phyloP scores from a whole-genome alignment of 2,797 vertebrate species.

The Myotis findleyi region DNA sequence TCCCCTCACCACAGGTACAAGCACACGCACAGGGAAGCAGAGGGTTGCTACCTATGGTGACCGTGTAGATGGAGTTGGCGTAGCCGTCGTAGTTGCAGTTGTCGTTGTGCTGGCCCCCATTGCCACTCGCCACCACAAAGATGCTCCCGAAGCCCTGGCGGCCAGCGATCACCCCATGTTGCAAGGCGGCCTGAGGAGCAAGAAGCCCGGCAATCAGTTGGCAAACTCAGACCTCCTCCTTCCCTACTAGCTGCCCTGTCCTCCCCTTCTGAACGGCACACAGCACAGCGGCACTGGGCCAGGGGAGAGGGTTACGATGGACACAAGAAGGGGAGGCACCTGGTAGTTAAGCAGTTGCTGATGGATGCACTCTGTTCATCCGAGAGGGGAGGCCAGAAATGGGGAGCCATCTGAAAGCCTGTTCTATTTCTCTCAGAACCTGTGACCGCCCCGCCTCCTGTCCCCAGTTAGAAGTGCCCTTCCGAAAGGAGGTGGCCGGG shows the following conservation, averaged over 20 bases:
- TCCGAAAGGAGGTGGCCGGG: not conserved
- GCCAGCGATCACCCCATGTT: conserved; percentile 97
- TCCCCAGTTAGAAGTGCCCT: too few species aligned
- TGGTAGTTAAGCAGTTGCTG: not conserved
- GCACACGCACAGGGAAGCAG: fast-evolving
- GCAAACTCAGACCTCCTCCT: not conserved
- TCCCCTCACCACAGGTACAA: not conserved
- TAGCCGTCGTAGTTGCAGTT: conserved; percentile 99
- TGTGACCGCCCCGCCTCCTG: not conserved
- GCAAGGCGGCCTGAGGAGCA: conserved; percentile 93
- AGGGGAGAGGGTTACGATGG: too few species aligned
- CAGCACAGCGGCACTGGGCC: not conserved
- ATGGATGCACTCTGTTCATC: not conserved
- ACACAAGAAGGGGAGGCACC: not conserved
- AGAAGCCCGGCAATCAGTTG: not conserved
- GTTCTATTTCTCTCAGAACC: not conserved
- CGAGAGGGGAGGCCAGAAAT: not conserved
- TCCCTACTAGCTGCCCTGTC: not conserved
- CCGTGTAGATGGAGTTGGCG: conserved; percentile 98
- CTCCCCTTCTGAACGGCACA: not conserved
- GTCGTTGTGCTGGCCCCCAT: conserved; percentile 95
- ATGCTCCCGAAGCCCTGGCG: conserved; percentile 97
- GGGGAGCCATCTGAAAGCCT: not conserved
- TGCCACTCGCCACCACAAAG: conserved; percentile 98
- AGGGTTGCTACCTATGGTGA: conserved; percentile 93